These are phyloP conservation scores for Achlya flavicornis DNA, from an alignment of 2,888 invertebrate genomes.

Conservation along the genomic window DNA sequence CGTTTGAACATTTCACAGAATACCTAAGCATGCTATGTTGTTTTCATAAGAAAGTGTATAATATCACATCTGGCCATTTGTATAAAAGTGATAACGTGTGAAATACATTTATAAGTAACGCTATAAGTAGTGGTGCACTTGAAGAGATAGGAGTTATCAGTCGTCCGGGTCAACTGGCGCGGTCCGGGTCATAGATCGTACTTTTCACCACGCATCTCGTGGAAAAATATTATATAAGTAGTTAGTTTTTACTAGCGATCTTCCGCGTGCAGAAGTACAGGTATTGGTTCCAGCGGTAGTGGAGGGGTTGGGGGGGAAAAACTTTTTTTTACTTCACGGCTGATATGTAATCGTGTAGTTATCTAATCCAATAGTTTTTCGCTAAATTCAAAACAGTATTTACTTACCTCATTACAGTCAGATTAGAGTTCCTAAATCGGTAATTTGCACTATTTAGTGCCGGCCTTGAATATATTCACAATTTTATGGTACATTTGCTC, in stretches of 20 bases:
- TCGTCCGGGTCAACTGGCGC: slow-evolving; percentile 52
- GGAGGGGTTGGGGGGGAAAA: too few relatives aligned
- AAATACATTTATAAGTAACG: slow-evolving; percentile 25
- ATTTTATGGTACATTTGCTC: too few relatives aligned
- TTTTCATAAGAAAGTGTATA: slow-evolving; percentile 1
- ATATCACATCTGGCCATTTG: slow-evolving; percentile 20
- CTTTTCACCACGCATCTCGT: slow-evolving; percentile 46
- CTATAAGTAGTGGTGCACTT: slow-evolving; percentile 53
- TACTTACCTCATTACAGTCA: too few relatives aligned
- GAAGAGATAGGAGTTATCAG: slow-evolving; percentile 50
- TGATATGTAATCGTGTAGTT: too few relatives aligned
- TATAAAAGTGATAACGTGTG: slow-evolving; percentile 29
- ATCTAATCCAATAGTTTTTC: too few relatives aligned
- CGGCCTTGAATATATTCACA: too few relatives aligned
- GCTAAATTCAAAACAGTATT: too few relatives aligned
- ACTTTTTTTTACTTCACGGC: too few relatives aligned
- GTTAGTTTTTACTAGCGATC: not conserved
- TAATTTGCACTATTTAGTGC: too few relatives aligned
- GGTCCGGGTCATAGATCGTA: slow-evolving; percentile 40
- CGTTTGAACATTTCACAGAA: not conserved
- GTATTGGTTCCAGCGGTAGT: too few relatives aligned
- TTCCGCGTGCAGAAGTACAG: too few relatives aligned
- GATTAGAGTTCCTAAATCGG: too few relatives aligned
- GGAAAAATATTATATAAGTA: slow-evolving; percentile 35
- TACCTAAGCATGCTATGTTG: not conserved